A percentile compares a stretch with the other conserved stretches of the same genome.
phyloP scores from a whole-genome alignment of 1,140 invertebrate species.

The Phymorhynchus buccinoides region DNA sequence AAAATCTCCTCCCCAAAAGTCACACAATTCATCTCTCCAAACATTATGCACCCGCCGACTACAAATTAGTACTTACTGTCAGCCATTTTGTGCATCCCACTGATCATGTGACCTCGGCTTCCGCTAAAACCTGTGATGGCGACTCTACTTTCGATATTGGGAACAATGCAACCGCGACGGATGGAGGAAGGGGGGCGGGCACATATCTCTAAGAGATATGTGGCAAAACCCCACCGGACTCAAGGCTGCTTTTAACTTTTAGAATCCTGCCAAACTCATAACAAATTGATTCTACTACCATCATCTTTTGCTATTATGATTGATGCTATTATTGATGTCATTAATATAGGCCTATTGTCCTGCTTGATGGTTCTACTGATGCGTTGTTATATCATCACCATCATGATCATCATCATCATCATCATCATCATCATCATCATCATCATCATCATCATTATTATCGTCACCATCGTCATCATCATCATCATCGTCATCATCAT shows the following conservation, averaged over 20 bases:
- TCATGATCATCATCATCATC: not conserved
- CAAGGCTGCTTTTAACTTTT: not conserved
- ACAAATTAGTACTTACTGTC: conserved; percentile 36
- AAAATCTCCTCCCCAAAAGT: not conserved
- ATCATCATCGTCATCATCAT: not conserved
- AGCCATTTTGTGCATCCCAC: conserved; percentile 44
- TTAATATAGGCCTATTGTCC: too few species aligned
- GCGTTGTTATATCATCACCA: not conserved
- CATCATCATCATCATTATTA: not conserved
- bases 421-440: not conserved
- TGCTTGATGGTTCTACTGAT: too few species aligned
- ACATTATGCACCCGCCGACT: not conserved
- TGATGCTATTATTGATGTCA: too few species aligned
- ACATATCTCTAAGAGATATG: too few species aligned
- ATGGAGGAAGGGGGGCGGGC: too few species aligned
- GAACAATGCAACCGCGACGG: not conserved
- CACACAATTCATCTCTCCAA: not conserved
- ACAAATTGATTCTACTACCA: not conserved
- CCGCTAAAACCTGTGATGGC: not conserved
- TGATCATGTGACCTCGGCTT: conserved; percentile 47
- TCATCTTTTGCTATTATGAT: too few species aligned
- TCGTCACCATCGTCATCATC: not conserved
- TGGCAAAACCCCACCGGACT: not conserved
- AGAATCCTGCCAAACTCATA: not conserved
- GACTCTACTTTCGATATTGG: not conserved